A percentile compares a stretch with the other conserved stretches of the same genome.
phyloP scores from a whole-genome alignment of 2,797 vertebrate genomes.

The Stomatorhinus walkeri region DNA sequence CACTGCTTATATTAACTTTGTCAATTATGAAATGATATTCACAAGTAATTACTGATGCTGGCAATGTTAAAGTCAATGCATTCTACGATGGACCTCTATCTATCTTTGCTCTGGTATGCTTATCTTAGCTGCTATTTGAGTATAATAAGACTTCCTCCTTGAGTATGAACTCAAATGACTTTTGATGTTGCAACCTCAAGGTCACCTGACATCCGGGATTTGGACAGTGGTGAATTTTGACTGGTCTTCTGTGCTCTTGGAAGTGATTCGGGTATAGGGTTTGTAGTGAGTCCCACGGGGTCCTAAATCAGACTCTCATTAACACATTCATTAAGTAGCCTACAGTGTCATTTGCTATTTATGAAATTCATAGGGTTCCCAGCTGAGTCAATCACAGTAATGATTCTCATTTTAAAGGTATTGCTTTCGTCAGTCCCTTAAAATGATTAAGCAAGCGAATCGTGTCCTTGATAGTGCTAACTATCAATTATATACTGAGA shows the following conservation, averaged over 20 bases:
- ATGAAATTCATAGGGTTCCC: constrained; percentile 14
- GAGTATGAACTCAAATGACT: constrained; percentile 1
- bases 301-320: constrained; percentile 12
- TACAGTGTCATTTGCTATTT: constrained; percentile 14
- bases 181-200: not conserved
- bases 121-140: not conserved
- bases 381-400: not conserved
- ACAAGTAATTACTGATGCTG: not conserved
- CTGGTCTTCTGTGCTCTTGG: not conserved
- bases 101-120: not conserved
- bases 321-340: constrained; percentile 13
- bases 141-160: not conserved
- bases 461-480: not conserved
- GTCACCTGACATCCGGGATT: not conserved
- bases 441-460: not conserved
- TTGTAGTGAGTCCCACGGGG: not conserved
- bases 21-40: not conserved
- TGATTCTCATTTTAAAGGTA: constrained; percentile 11
- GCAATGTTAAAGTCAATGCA: not conserved
- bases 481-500: not conserved
- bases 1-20: not conserved
- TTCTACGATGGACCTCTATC: not conserved
- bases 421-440: not conserved
- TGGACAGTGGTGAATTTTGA: not conserved
- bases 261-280: constrained; percentile 6